Conservation (phyloP, 64 coral and sea anemone genomes). For the Cladopsammia gracilis region DNA sequence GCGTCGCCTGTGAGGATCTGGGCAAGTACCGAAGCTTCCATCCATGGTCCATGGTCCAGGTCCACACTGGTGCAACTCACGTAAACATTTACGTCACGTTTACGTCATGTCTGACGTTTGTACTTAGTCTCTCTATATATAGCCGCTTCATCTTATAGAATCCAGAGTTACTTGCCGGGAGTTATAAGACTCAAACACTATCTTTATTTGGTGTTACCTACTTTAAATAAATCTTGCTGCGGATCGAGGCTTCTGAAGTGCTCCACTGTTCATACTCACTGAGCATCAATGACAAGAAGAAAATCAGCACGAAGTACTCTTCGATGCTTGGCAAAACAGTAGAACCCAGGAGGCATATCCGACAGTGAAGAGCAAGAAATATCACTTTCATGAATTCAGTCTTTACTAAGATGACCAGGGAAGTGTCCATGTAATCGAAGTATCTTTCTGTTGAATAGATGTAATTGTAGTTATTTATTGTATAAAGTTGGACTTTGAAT, state of each 20-base stretch:
- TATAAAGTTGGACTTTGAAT: too few relatives aligned
- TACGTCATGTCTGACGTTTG: too few relatives aligned
- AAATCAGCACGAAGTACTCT: conserved; percentile 4
- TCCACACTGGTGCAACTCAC: too few relatives aligned
- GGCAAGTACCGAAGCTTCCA: too few relatives aligned
- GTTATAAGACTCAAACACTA: too few relatives aligned
- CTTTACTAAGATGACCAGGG: conserved; percentile 10
- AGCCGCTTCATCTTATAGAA: too few relatives aligned
- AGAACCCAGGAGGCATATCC: neutral
- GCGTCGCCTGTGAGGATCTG: too few relatives aligned
- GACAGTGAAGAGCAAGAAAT: neutral
- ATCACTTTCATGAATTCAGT: neutral
- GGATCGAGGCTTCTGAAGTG: neutral
- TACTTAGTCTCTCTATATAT: too few relatives aligned
- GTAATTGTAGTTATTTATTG: neutral
- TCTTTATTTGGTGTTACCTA: neutral
- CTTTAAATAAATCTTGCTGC: neutral
- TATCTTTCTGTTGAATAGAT: conserved; percentile 7
- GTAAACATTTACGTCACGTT: too few relatives aligned
- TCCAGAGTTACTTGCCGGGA: too few relatives aligned
- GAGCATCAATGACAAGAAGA: neutral
- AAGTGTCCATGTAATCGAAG: neutral
- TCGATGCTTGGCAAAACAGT: neutral
- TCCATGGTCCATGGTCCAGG: too few relatives aligned
- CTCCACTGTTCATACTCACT: neutral